Evolutionary conservation across 2,113 vertebrate species (phyloP).

Genomic region (Leucoraja erinaceus): DNA sequence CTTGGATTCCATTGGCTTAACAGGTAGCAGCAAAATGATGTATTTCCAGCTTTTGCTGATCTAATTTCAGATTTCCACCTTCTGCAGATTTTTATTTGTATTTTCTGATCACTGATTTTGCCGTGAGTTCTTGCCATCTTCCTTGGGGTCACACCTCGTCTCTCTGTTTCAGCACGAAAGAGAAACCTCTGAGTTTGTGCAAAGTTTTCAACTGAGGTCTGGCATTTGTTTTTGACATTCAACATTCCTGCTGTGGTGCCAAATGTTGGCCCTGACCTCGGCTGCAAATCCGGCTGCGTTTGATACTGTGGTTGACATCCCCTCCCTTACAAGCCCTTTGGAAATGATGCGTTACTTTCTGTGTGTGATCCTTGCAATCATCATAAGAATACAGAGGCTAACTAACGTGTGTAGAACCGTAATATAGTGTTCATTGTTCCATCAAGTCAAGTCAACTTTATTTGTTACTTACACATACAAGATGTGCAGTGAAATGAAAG

Average conservation of each 20-base stretch:
- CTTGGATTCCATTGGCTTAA: background rate
- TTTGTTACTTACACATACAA: too few species aligned
- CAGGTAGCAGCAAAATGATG: background rate
- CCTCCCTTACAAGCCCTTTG: background rate
- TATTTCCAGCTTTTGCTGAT: too few species aligned
- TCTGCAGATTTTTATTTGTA: too few species aligned
- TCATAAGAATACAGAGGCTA: background rate
- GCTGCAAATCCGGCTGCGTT: background rate
- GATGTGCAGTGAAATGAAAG: too few species aligned
- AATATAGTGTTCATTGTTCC: background rate
- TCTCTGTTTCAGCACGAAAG: background rate
- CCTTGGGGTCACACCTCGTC: too few species aligned
- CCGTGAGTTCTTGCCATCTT: background rate
- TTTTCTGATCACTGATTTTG: background rate
- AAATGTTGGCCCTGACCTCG: background rate
- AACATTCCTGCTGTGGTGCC: slow-evolving; percentile 21
- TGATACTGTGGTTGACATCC: slow-evolving; percentile 6
- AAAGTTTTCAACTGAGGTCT: background rate
- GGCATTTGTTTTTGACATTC: slow-evolving; percentile 25
- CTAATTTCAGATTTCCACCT: too few species aligned
- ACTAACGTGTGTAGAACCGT: background rate
- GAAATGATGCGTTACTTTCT: background rate
- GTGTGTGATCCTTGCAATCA: background rate
- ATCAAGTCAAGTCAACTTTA: background rate
- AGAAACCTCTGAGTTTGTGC: background rate